Percentiles rank a stretch among this genome's conserved stretches.
Evolutionary conservation across 1,140 invertebrate species (phyloP).

Genomic region (Alviniconcha marisindica): DNA sequence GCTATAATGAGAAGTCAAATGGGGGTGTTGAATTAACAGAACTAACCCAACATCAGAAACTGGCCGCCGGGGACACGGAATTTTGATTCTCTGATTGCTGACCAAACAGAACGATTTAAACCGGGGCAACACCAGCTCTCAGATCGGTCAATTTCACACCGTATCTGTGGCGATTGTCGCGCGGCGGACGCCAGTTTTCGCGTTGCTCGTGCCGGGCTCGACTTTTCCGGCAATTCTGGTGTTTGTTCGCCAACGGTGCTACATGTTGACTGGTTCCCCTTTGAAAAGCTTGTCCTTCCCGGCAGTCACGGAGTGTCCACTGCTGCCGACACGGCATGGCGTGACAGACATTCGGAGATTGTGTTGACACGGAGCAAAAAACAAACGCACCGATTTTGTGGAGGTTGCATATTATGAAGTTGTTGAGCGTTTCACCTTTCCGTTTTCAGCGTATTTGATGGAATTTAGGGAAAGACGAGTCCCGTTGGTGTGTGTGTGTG

Average conservation of each 20-base stretch:
- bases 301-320: slow-evolving; percentile 20
- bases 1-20: background rate
- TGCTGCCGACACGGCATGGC: background rate
- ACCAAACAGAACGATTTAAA: background rate
- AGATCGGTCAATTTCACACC: slow-evolving; percentile 16
- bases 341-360: background rate
- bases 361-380: slow-evolving; percentile 20
- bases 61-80: background rate
- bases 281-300: background rate
- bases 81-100: too few species aligned
- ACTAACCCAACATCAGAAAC: background rate
- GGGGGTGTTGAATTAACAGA: background rate
- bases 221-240: background rate
- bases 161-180: slow-evolving; percentile 7
- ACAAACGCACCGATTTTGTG: slow-evolving; percentile 5
- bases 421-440: too few species aligned
- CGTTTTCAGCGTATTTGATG: too few species aligned
- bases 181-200: background rate
- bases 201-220: background rate
- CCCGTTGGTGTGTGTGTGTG: too few species aligned
- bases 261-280: background rate
- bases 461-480: too few species aligned
- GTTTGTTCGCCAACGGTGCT: slow-evolving; percentile 9
- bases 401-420: too few species aligned
- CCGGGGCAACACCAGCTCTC: too few species aligned